Evolutionary conservation across 2,888 invertebrate species (phyloP).

Genomic region (Drosophila paramelanica): DNA sequence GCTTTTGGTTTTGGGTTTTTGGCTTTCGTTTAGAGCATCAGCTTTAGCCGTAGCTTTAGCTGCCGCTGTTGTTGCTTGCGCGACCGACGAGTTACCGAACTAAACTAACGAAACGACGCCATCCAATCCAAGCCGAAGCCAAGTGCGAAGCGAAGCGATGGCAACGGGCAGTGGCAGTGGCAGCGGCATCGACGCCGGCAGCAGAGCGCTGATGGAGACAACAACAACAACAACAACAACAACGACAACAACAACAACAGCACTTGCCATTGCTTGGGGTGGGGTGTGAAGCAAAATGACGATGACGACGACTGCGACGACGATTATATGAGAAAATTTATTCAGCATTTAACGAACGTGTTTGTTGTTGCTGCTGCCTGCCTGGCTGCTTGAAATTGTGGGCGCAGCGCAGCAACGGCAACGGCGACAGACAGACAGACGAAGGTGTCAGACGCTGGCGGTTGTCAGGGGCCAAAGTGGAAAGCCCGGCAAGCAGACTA

Average conservation of each 20-base stretch:
- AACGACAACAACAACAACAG: slow-evolving; percentile 47
- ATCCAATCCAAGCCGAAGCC: slow-evolving; percentile 62
- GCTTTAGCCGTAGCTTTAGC: slow-evolving; percentile 15
- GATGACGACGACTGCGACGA: slow-evolving; percentile 55
- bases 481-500: slow-evolving; percentile 22
- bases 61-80: slow-evolving; percentile 63
- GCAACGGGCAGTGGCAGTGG: slow-evolving; percentile 34
- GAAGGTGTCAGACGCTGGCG: slow-evolving; percentile 62
- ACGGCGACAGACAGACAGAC: slow-evolving; percentile 31
- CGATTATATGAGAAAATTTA: slow-evolving; percentile 76
- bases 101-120: slow-evolving; percentile 79
- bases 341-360: slow-evolving; percentile 77
- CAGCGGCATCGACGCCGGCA: slow-evolving; percentile 46
- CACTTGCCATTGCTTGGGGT: slow-evolving; percentile 40
- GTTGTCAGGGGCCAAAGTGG: slow-evolving; percentile 67
- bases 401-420: slow-evolving; percentile 37
- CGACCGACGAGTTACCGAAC: slow-evolving; percentile 83
- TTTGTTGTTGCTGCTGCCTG: slow-evolving; percentile 26
- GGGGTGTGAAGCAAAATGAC: slow-evolving; percentile 48
- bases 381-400: slow-evolving; percentile 43
- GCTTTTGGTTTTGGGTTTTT: slow-evolving; percentile 25
- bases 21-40: slow-evolving; percentile 27
- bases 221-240: slow-evolving; percentile 46
- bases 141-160: slow-evolving; percentile 54
- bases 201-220: slow-evolving; percentile 54